A percentile compares a stretch with the other conserved stretches of the same genome.
Conservation (phyloP, 2,113 vertebrate species). For the Galeopterus variegatus region DNA sequence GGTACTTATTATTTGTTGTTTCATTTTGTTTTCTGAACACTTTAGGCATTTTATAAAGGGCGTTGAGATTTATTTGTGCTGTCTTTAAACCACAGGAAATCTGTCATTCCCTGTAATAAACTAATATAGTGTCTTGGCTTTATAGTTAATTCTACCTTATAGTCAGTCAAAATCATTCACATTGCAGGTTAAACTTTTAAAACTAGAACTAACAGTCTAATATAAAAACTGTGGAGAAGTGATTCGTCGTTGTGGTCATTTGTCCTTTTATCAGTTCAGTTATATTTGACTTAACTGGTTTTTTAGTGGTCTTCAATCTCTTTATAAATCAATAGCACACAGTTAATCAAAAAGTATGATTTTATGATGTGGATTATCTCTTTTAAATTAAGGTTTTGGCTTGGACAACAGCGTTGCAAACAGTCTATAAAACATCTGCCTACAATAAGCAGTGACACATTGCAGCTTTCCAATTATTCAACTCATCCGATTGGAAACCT, state of each 20-base stretch:
- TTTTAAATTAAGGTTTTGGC: conserved; percentile 95
- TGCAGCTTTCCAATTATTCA: conserved; percentile 95
- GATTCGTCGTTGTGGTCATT: conserved; percentile 17
- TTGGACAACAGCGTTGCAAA: conserved; percentile 97
- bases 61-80: conserved; percentile 52
- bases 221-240: conserved; percentile 40
- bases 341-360: conserved; percentile 53
- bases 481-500: conserved; percentile 95
- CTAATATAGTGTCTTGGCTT: conserved; percentile 14
- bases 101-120: conserved; percentile 30
- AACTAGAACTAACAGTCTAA: conserved; percentile 19
- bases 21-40: conserved; percentile 15
- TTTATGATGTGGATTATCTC: conserved; percentile 75
- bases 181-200: conserved; percentile 54
- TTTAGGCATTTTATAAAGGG: conserved; percentile 44
- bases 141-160: conserved; percentile 50
- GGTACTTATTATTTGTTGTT: conserved; percentile 6
- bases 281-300: conserved; percentile 55
- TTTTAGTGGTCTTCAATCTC: conserved; percentile 31
- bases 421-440: conserved; percentile 99
- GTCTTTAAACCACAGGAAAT: conserved; percentile 27
- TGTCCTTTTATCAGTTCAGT: conserved; percentile 50
- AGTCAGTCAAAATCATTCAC: conserved; percentile 50
- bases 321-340: conserved; percentile 44
- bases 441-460: conserved; percentile 94